phyloP scores from a whole-genome alignment of 2,113 vertebrate species.

The Alaudala cheleensis region DNA sequence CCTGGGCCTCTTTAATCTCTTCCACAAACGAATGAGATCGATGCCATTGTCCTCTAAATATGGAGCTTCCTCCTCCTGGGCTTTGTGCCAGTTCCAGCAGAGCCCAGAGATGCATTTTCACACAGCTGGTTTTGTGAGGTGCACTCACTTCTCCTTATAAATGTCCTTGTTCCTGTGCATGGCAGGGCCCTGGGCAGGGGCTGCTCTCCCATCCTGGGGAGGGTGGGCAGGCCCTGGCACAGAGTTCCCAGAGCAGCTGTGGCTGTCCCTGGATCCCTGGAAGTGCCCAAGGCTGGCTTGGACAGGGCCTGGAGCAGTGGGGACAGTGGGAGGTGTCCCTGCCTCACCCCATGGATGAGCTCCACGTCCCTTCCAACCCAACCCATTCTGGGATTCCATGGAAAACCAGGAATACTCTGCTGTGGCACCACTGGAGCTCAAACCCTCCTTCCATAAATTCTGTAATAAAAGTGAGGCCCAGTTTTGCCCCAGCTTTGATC shows the following conservation, averaged over 20 bases:
- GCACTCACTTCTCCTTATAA: neutral
- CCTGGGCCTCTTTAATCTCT: constrained; percentile 6
- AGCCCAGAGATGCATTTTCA: neutral
- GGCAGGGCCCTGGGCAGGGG: neutral
- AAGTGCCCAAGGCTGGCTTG: accelerated
- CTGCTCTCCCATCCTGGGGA: neutral
- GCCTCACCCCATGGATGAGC: neutral
- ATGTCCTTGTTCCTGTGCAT: neutral
- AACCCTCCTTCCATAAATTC: neutral
- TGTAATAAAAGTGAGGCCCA: neutral
- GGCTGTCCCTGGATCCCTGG: neutral
- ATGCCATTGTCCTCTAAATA: neutral
- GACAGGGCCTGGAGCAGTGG: neutral
- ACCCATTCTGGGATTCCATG: too few species aligned
- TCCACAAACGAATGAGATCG: neutral
- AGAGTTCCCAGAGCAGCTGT: neutral
- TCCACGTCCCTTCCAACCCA: neutral
- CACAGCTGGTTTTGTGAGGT: neutral
- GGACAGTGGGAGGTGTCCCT: neutral
- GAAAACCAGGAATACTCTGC: neutral
- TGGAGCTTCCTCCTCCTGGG: neutral
- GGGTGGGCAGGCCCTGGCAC: neutral
- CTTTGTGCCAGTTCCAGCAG: neutral
- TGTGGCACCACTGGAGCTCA: neutral
- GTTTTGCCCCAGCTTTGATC: neutral